Base-by-base conservation (phyloP, 2,113 vertebrate genomes). In the Cheirogaleus medius region DNA sequence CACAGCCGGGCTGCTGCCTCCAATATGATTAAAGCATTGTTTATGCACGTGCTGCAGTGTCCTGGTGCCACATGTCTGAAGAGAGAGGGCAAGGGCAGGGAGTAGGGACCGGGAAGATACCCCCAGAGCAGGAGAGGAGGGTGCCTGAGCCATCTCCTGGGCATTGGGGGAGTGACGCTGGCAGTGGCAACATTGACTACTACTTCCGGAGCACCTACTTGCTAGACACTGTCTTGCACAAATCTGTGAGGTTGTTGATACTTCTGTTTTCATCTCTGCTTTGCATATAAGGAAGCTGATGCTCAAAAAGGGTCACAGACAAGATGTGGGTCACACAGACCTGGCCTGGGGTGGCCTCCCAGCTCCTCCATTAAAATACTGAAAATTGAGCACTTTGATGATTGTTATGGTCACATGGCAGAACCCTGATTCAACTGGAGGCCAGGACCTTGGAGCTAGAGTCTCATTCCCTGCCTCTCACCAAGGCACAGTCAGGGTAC, bases 21-120 rank as follows among this genome's bases (percentile, higher is more conserved):
- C 27, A 29, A 84, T 64, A 44, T 49, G 42, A 98, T 97, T 98
- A 98, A 98, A 98, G 71, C 37, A 20, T 86, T 88, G 89, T 23
- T 74, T 52, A 17, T 66, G 52, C 25, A 27, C 18, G 0, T 18
- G 54, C n/a, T 15, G 49, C 39, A 42, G 68, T 0, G 1, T 92
- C 73, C 85, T 92, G 90, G 21, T 14, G 42, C 77, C 63, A 91
- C 14, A 0, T 7, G 54, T 92, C 0, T 2, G 14, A 21, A 32
- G 25, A 63, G 60, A 63, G 60, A 63, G 37, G 14, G 6, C 20
- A 5, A 15, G 6, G 8, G 6, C 5, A 0, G 0, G 58, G 52
- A 4, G 29, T 21, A 60, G 56, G 68, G 68, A 14, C 34, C 17
- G 56, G 14, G 74, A 42, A 37, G 49, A 14, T 11, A 1, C n/a